Evolutionary conservation across 2,888 invertebrate genomes (phyloP), one percentile per base, ranked within the genome.

Genomic region (Phaonia tiefii): DNA sequence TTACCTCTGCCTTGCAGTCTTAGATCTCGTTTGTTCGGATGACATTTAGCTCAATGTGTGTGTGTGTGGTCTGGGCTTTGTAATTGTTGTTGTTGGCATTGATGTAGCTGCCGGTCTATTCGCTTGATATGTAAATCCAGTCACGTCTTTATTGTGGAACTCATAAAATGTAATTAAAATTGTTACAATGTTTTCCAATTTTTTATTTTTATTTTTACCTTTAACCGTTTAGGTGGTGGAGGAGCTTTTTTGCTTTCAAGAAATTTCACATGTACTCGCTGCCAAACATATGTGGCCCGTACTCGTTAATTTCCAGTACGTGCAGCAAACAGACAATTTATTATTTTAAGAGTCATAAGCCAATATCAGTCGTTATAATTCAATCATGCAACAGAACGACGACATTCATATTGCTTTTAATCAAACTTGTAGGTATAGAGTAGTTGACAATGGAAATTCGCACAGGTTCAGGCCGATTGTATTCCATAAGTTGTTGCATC

Each of bases 151-250:
- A 71, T 67, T 81, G 39, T 77, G 71, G 39, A 73, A 71, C 75
- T 77, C 71, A 77, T 77, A 63, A 77, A 81, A 77, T 72, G 77
- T 78, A 81, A 81, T 81, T 81, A 81, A 81, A 77, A 77, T 71
- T 77, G 74, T 75, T 77, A 75, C 67, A 81, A 69, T 77, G 74
- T 71, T 63, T 73, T 37, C 51, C 60, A 17, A 63, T 69, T 54
- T 46, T 54, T 56, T 54, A n/a, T 63, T 69, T 69, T 54, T 51
- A 78, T 54, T 46, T 54, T 56, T 54, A n/a, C 54, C 54, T 69
- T 54, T 51, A 78, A 63, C 22, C 66, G 51, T 26, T 73, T 78
- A 63, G 8, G 15, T 20, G 17, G 39, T 5, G 37, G 8, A 17
- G 60, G 42, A 20, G 37, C 63, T 22, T 0, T 13, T 39, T 20